Evolutionary conservation across 2,888 invertebrate genomes (phyloP), one percentile per base, ranked within the genome.

Genomic region (Aphelenchoides bicaudatus): DNA sequence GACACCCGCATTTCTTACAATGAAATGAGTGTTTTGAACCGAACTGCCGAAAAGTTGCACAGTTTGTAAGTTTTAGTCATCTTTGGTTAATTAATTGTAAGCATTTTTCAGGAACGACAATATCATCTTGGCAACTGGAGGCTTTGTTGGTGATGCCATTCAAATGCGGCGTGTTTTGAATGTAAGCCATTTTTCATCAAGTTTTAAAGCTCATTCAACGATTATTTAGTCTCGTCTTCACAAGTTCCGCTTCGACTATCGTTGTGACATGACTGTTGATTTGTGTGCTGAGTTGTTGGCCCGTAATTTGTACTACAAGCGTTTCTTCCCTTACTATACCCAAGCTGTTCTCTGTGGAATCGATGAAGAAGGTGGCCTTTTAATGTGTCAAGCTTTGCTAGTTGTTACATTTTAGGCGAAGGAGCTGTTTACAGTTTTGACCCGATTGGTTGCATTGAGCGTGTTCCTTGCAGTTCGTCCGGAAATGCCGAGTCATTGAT

Each of bases 261-360:
- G 96, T 79, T 89, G 91, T 67, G 94, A 96, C 81, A 77, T 77
- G 77, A 68, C 77, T 79, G 90, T 75, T 27, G 88, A 90, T 78
- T 90, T 94, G 0, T 87, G 88, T 53, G 91, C 96, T 2, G 93
- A 96, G 81, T 89, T 98, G 89, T 82, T 98, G 16, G 90, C 94
- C 0, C 92, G 91, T 3, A 88, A 92, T 84, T 84, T 99, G 71
- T 98, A 98, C 80, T 89, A 91, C 80, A 89, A 91, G 74, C 86
- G 98, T 57, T 98, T 99, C 82, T 99, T 99, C 82, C 98, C 98
- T 0, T 96, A 94, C 81, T 98, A 94, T 79, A 88, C 94, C 23
- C 89, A 90, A 28, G 94, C 93, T 79, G 86, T 96, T 47, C 82
- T 99, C 55, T 96, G 90, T 51, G 98, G 98, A n/a, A 66, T 98